Evolutionary conservation across 2,113 vertebrate genomes (phyloP), one percentile per base, ranked within the genome.

Genomic region (Ancistrus triradiatus): DNA sequence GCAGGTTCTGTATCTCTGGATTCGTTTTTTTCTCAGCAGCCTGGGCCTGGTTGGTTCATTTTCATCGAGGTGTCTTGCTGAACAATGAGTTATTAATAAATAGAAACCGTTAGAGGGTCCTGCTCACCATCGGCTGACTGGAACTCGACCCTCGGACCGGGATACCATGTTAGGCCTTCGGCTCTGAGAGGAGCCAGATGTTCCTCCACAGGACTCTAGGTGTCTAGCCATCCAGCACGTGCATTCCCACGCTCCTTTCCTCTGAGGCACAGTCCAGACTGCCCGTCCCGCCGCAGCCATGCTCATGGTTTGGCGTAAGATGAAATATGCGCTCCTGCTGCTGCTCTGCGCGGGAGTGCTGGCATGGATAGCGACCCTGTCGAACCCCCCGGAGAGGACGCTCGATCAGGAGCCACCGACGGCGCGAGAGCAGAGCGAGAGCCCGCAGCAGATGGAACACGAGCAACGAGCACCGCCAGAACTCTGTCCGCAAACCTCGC

Each of bases 341-440:
- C 50, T 83, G 22, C 49, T 93, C 13, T 86, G 83, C 6, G 52
- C 90, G 1, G 84, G 80, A 0, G 68, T 91, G 70, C 78, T 94
- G n/a, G 87, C 80, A 0, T 95, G 93, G 95, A 75, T 87, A 3
- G 80, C 83, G 42, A 84, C 79, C 0, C 84, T 89, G 63, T 72
- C 89, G 3, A 74, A 86, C 6, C 81, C 83, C 62, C 73, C 73
- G 0, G 53, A 84, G 10, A 84, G 77, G 52, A 22, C 59, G 0
- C 0, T 22, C 2, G 78, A 68, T 35, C 76, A 83, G n/a, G 61
- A 61, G 8, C 69, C 71, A 1, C 75, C 62, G 69, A 47, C 74
- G 1, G 68, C 74, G 63, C 3, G 77, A n/a, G 10, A 4, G 74
- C 13, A 17, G 7, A 9, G 5, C 6, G 10, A 13, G 51, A 13